Evolutionary conservation across 2,113 vertebrate species (phyloP).

Genomic region (Pachyramphus minor): DNA sequence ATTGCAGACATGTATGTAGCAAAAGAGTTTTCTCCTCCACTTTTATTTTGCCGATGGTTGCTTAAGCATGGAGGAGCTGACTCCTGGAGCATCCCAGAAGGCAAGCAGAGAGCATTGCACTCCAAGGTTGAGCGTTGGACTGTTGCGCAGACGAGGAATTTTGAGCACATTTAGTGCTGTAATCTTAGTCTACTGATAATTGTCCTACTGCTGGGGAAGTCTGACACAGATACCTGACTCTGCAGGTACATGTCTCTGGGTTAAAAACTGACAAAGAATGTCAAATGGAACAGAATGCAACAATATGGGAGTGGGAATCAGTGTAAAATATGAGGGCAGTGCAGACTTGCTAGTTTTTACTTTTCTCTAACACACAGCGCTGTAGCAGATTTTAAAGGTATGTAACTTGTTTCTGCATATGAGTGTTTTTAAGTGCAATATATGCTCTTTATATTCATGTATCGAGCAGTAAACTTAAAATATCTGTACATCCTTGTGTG

Average conservation of each 20-base stretch:
- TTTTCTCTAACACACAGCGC: not conserved
- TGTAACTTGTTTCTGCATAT: not conserved
- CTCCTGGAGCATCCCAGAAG: not conserved
- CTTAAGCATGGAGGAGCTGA: accelerated
- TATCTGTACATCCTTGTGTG: not conserved
- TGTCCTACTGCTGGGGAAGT: not conserved
- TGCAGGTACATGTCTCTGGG: not conserved
- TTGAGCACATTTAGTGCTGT: not conserved
- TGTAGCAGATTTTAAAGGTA: not conserved
- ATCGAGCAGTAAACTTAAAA: not conserved
- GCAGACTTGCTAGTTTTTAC: not conserved
- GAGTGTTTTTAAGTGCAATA: not conserved
- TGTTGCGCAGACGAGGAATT: not conserved
- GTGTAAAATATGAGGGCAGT: not conserved
- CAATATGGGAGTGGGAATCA: not conserved
- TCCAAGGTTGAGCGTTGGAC: not conserved
- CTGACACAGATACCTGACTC: not conserved
- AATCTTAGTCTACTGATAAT: not conserved
- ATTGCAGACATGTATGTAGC: not conserved
- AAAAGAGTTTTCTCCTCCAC: not conserved
- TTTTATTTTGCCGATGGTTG: not conserved
- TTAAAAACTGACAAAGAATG: not conserved
- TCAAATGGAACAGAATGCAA: not conserved
- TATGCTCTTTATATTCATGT: not conserved
- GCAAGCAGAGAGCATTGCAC: not conserved